phyloP scores from a whole-genome alignment of 2,797 vertebrate genomes.

The Leptatherina wallacei region DNA sequence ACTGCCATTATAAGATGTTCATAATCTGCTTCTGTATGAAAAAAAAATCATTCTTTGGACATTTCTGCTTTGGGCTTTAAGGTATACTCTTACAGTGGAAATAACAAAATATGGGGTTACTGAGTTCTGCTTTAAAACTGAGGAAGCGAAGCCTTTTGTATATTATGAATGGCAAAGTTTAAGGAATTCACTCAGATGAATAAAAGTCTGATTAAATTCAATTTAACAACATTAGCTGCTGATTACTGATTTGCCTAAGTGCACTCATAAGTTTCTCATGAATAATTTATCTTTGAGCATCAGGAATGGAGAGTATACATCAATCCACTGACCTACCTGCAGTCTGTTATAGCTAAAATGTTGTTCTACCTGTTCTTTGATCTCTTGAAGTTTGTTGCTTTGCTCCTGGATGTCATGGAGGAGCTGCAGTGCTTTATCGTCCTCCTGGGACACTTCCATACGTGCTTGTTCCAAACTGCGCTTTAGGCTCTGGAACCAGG shows the following conservation, averaged over 20 bases:
- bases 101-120: neutral
- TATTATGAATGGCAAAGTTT: neutral
- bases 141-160: neutral
- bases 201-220: neutral
- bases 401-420: conserved; percentile 98
- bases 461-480: conserved; percentile 98
- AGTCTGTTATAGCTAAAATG: no score
- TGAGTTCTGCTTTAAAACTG: neutral
- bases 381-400: conserved; percentile 98
- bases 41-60: neutral
- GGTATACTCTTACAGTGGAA: neutral
- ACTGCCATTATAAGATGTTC: conserved; percentile 10
- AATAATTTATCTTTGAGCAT: conserved; percentile 7
- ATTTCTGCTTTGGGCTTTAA: neutral
- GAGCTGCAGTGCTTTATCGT: conserved; percentile 97
- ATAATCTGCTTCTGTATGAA: conserved; percentile 5
- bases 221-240: neutral
- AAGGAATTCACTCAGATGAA: neutral
- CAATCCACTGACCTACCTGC: neutral
- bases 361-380: conserved; percentile 95
- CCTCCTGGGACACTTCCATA: conserved; percentile 98
- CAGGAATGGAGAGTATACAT: neutral
- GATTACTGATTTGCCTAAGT: neutral
- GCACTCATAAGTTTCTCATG: neutral
- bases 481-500: conserved; percentile 92